Base-by-base conservation (phyloP, 2,797 vertebrate species). In the Anguilla obscura region DNA sequence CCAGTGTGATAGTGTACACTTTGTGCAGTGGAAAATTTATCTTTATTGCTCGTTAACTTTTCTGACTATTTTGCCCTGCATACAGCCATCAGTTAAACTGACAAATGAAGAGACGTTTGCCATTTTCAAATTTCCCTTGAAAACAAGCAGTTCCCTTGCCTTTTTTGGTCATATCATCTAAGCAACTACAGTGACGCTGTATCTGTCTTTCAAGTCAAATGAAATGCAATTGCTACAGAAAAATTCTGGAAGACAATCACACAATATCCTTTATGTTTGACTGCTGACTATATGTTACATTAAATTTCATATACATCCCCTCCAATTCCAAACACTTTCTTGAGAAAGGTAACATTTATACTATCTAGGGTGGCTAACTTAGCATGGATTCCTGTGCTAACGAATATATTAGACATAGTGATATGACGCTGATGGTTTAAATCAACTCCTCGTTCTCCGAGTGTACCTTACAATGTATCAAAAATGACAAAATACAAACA, bases 401-500 rank as follows among this genome's bases (percentile, higher is more conserved):
- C 50, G 33, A 80, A 60, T 52, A 60, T 10, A 86, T 52, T 24
- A 27, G 54, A 85, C 2, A 80, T 5, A 33, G 71, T 76, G 69
- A 66, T 66, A 14, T 74, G 71, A 30, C 36, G 9, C 30, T 27
- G n/a, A 79, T 45, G 4, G 18, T n/a, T 7, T 50, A 50, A 76
- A 10, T 82, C 79, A 82, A 50, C 18, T 82, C 50, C 40, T 45
- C 45, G 18, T 60, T 18, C 33, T 33, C 36, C 12, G 40, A 33
- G 27, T 85, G 52, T 33, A 48, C 24, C 45, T 48, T 24, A 18
- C 40, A 50, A 27, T 27, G 36, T 66, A 54, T 60, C 33, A 7
- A 84, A 48, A 60, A 74, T 69, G n/a, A 85, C 40, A 76, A 36
- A 83, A 83, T 36, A 84, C 84, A 60, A 87, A 87, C 48, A 45